Base-by-base conservation (phyloP, 2,888 invertebrate species). In the Apotomis betuletana region DNA sequence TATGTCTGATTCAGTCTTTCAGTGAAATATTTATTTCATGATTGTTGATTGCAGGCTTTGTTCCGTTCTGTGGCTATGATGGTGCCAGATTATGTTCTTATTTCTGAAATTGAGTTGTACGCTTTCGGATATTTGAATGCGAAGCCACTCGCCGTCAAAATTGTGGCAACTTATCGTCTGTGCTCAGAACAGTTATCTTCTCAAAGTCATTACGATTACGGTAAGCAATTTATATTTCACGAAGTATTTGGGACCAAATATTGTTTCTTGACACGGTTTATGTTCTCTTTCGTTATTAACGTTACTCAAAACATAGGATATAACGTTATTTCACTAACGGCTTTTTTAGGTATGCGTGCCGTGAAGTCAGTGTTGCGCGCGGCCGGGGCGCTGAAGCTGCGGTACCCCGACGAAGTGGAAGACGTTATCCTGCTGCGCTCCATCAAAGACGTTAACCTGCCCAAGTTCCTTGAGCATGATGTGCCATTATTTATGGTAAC, bases 21-120 rank as follows among this genome's bases (percentile, higher is more conserved):
- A n/a, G 13, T 3, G 10, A 38, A 12, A 4, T 44, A 44, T 55
- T 12, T 44, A 12, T 4, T 44, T 44, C 36, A n/a, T 5, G 5
- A 6, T 70, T 62, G 59, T n/a, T 15, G 4, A 12, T 83, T 85
- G 0, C 78, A 96, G 95, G 97, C 97, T 0, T 91, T 98, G 52
- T 98, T 98, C 94, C 95, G 98, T 75, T 97, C 98, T 0, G 98
- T 99, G 54, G 98, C 98, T n/a, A 99, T 99, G 98, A 98, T 98
- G 98, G 98, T 98, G 27, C 99, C 99, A 0, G 98, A 99, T 89
- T 98, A 98, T 85, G 98, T 98, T 15, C 90, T 99, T 62, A 99
- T 99, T 82, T 97, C 98, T 0, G 98, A 99, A 93, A 98, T 98
- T 74, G 97, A 97, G 68, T 89, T 99, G 57, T 99, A 98, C 83